Conservation (phyloP, 1,140 invertebrate genomes). For the Heliconius hermathena region DNA sequence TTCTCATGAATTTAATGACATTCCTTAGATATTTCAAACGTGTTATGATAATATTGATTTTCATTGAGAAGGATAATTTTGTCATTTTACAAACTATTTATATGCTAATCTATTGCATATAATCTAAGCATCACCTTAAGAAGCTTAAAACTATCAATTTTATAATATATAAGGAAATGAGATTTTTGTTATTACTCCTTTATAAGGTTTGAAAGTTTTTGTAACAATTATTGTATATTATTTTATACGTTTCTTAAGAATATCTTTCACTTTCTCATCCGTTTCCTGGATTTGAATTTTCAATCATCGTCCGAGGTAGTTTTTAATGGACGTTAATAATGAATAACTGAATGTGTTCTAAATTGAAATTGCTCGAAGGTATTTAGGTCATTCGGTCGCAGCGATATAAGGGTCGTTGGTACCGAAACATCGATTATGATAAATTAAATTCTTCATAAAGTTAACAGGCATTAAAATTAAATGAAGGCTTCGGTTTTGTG, state of each 20-base stretch:
- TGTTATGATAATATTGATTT: conserved; percentile 32
- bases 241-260: background rate
- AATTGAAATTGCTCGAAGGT: conserved; percentile 33
- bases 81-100: conserved; percentile 21
- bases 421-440: conserved; percentile 38
- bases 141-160: background rate
- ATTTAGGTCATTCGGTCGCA: conserved; percentile 41
- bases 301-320: conserved; percentile 29
- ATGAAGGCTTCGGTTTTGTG: conserved; percentile 4
- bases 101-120: conserved; percentile 27
- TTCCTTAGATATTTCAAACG: conserved; percentile 39
- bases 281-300: conserved; percentile 28
- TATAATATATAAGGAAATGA: conserved; percentile 14
- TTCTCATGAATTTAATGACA: conserved; percentile 39
- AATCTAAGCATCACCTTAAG: background rate
- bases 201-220: background rate
- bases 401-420: conserved; percentile 35
- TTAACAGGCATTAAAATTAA: conserved; percentile 20
- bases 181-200: background rate
- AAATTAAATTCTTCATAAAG: conserved; percentile 36
- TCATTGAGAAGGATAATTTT: conserved; percentile 28
- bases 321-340: conserved; percentile 27
- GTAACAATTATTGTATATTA: background rate
- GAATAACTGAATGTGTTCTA: conserved; percentile 31
- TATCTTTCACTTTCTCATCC: conserved; percentile 6